Evolutionary conservation across 1,140 invertebrate species (phyloP).

Genomic region (Apolygus lucorum): DNA sequence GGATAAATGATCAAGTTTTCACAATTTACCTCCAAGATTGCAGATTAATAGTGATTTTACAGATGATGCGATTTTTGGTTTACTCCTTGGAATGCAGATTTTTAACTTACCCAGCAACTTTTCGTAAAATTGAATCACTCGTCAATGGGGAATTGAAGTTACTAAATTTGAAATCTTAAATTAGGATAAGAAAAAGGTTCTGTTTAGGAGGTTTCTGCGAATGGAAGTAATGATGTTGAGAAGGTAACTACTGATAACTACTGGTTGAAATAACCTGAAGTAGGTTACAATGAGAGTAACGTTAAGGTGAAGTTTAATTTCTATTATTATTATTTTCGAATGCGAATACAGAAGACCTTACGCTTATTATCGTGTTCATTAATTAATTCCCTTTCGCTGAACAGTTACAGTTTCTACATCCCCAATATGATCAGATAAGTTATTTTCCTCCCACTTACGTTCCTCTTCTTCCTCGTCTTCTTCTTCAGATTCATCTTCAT

Average conservation of each 20-base stretch:
- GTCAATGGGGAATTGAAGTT: neutral
- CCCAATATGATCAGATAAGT: neutral
- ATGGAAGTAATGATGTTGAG: too few species aligned
- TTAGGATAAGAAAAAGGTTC: too few species aligned
- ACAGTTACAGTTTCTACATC: neutral
- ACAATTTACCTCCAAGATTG: too few species aligned
- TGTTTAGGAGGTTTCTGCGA: too few species aligned
- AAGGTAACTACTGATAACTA: too few species aligned
- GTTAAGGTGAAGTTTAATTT: neutral
- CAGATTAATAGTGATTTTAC: neutral
- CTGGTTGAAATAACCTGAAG: neutral
- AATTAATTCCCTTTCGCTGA: neutral
- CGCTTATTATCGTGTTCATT: neutral
- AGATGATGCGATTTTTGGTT: neutral
- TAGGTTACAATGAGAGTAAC: neutral
- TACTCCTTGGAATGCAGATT: neutral
- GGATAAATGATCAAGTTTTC: neutral
- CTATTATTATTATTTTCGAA: neutral
- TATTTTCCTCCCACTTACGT: neutral
- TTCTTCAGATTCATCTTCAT: constrained; percentile 56
- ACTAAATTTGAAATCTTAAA: neutral
- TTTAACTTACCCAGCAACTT: too few species aligned
- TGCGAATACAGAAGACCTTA: too few species aligned
- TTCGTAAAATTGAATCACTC: neutral
- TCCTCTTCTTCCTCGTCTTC: constrained; percentile 29